Evolutionary conservation across 2,888 invertebrate genomes (phyloP).

Genomic region (Pterostichus niger): DNA sequence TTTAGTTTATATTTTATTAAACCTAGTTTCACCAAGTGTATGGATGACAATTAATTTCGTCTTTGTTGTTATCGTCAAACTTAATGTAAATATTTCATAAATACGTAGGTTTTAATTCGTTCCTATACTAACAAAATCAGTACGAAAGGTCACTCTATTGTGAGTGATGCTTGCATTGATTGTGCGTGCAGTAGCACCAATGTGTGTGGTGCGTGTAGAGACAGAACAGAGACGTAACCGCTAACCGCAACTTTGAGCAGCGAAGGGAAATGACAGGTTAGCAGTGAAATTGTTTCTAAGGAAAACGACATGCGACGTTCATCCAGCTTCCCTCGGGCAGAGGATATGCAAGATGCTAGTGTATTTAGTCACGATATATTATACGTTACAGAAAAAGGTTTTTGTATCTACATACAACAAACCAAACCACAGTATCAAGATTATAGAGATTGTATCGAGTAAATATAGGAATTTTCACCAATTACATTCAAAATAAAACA

Average conservation of each 20-base stretch:
- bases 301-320: constrained; percentile 24
- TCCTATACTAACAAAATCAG: no score
- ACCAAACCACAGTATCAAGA: neutral
- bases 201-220: constrained; percentile 1
- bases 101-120: no score
- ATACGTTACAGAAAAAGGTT: neutral
- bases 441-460: neutral
- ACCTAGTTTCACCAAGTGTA: no score
- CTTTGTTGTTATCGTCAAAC: no score
- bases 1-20: no score
- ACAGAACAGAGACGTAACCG: neutral
- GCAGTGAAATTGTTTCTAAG: constrained; percentile 36
- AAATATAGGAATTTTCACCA: neutral
- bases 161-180: no score
- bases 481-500: no score
- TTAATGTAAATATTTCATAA: no score
- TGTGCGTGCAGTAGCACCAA: constrained; percentile 1
- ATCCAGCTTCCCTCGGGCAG: constrained; percentile 1
- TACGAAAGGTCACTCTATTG: no score
- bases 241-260: neutral
- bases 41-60: no score
- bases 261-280: constrained; percentile 26
- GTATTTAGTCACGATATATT: constrained; percentile 21
- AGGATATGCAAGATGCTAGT: neutral
- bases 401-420: neutral